phyloP scores from a whole-genome alignment of 2,888 invertebrate genomes.

The Mechanitis mazaeus region DNA sequence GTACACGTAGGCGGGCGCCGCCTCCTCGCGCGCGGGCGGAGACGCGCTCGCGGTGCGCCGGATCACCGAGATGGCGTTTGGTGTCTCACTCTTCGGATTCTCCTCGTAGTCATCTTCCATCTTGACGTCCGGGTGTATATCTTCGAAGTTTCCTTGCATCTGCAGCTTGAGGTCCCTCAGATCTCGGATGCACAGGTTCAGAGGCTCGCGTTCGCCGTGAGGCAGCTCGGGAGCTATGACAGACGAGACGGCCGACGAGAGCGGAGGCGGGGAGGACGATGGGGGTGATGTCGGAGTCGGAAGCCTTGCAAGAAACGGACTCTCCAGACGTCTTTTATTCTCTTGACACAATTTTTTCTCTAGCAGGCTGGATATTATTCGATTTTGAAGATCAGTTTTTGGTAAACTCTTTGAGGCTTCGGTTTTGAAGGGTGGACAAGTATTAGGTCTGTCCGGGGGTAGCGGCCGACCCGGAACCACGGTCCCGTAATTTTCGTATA shows the following conservation, averaged over 20 bases:
- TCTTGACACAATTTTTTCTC: conserved; percentile 83
- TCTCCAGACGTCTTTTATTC: conserved; percentile 68
- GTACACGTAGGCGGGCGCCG: conserved; percentile 77
- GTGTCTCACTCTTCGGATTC: conserved; percentile 59
- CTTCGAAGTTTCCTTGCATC: conserved; percentile 78
- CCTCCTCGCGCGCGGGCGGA: conserved; percentile 62
- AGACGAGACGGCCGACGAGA: too few species aligned
- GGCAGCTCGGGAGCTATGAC: conserved; percentile 49
- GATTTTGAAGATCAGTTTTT: conserved; percentile 81
- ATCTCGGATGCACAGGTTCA: conserved; percentile 90
- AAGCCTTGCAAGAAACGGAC: conserved; percentile 38
- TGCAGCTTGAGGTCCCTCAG: conserved; percentile 81
- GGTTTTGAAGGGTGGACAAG: conserved; percentile 46
- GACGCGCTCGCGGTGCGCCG: conserved; percentile 66
- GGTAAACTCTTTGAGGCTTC: conserved; percentile 51
- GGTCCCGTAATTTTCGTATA: conserved; percentile 94
- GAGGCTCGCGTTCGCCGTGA: conserved; percentile 80
- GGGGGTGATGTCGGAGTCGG: conserved; percentile 48
- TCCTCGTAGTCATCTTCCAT: conserved; percentile 76
- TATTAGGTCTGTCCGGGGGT: conserved; percentile 62
- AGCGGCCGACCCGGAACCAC: conserved; percentile 86
- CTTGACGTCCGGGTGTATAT: conserved; percentile 79
- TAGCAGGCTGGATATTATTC: conserved; percentile 81
- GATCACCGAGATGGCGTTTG: conserved; percentile 68
- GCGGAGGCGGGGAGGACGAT: conserved; percentile 66